A percentile compares a stretch with the other conserved stretches of the same genome.
phyloP scores from a whole-genome alignment of 2,113 vertebrate genomes.

The Neotragus pygmaeus region DNA sequence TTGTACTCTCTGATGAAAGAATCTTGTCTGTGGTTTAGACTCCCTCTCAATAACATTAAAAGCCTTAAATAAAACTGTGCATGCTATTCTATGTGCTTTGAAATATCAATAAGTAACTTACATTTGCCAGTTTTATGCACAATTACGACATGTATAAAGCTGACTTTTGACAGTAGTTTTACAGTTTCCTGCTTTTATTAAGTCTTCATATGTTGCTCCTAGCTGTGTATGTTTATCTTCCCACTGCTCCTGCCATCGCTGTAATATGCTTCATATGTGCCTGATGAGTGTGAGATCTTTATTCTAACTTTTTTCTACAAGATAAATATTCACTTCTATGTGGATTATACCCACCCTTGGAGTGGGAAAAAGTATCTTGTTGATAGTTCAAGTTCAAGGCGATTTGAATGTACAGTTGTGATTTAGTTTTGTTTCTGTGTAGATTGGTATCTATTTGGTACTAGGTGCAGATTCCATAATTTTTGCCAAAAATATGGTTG shows the following conservation, averaged over 20 bases:
- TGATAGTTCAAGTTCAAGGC: background rate
- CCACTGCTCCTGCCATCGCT: slow-evolving; percentile 78
- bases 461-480: background rate
- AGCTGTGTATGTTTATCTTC: slow-evolving; percentile 72
- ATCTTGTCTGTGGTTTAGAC: slow-evolving; percentile 29
- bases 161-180: slow-evolving; percentile 90
- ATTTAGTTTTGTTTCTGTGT: background rate
- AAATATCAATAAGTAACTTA: slow-evolving; percentile 86
- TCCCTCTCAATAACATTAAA: slow-evolving; percentile 64
- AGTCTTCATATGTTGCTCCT: slow-evolving; percentile 75
- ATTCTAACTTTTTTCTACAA: slow-evolving; percentile 78
- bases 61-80: slow-evolving; percentile 85
- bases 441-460: background rate
- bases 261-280: slow-evolving; percentile 76
- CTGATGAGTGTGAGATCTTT: slow-evolving; percentile 80
- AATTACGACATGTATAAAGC: slow-evolving; percentile 78
- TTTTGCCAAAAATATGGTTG: background rate
- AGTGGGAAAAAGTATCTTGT: background rate
- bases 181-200: slow-evolving; percentile 85
- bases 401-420: background rate
- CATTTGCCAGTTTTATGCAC: slow-evolving; percentile 77
- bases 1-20: slow-evolving; percentile 17
- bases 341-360: slow-evolving; percentile 87
- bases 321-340: slow-evolving; percentile 82
- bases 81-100: slow-evolving; percentile 88